Evolutionary conservation across 2,797 vertebrate species (phyloP).

Genomic region (Microcaecilia unicolor): DNA sequence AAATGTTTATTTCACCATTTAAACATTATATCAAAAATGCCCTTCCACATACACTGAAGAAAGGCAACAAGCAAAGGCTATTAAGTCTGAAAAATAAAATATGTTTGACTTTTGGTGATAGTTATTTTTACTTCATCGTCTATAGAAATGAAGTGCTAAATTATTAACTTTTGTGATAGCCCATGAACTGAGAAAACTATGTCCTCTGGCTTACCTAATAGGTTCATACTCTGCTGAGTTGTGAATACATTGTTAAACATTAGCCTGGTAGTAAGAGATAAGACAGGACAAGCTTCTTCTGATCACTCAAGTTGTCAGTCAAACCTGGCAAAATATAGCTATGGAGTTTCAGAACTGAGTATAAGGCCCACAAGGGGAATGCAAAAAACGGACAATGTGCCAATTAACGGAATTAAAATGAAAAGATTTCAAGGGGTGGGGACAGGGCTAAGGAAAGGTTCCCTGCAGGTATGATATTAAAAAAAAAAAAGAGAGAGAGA

Average conservation of each 20-base stretch:
- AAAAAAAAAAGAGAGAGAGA: too few relatives aligned
- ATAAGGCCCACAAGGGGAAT: conserved; percentile 43
- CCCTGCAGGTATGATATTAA: conserved; percentile 42
- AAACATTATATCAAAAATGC: too few relatives aligned
- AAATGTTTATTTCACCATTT: too few relatives aligned
- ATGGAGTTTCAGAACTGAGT: conserved; percentile 39
- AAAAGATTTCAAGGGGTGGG: conserved; percentile 42
- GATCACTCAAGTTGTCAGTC: conserved; percentile 45
- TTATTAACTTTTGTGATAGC: conserved; percentile 30
- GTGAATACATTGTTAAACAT: conserved; percentile 38
- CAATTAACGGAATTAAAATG: conserved; percentile 57
- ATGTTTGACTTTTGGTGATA: background rate
- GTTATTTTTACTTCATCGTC: conserved; percentile 5
- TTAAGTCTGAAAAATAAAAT: background rate
- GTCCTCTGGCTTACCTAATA: conserved; percentile 27
- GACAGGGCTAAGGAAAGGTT: too few relatives aligned
- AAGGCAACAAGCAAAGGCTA: conserved; percentile 14
- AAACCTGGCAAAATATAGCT: conserved; percentile 34
- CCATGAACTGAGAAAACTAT: conserved; percentile 29
- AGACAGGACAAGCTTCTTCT: conserved; percentile 36
- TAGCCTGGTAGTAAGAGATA: conserved; percentile 55
- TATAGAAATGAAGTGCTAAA: conserved; percentile 29
- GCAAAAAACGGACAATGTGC: conserved; percentile 43
- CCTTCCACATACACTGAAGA: conserved; percentile 2
- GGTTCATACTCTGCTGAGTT: conserved; percentile 31